Conservation (phyloP, 2,888 invertebrate genomes). For the Lochmaea capreae region DNA sequence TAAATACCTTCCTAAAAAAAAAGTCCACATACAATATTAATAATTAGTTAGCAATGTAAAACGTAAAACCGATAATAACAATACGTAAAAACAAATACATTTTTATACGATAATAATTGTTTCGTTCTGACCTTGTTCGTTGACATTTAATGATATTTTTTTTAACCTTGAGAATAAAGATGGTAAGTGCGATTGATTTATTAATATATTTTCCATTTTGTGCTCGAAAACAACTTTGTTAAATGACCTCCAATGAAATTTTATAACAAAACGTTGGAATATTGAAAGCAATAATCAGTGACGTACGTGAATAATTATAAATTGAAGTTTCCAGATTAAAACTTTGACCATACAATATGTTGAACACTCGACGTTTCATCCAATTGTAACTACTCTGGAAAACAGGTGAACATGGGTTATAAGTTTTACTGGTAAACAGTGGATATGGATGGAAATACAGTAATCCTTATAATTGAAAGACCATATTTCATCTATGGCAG, state of each 20-base stretch:
- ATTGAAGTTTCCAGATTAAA: neutral
- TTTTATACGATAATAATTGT: conserved; percentile 47
- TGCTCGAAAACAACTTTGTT: conserved; percentile 48
- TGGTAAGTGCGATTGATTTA: conserved; percentile 55
- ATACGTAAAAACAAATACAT: conserved; percentile 42
- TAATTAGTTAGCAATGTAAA: neutral
- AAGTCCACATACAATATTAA: neutral
- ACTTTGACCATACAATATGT: neutral
- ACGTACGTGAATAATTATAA: neutral
- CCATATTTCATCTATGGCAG: too few species aligned
- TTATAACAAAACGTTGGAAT: conserved; percentile 38
- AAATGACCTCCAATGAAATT: conserved; percentile 50
- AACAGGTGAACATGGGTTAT: too few species aligned
- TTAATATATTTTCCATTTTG: conserved; percentile 54
- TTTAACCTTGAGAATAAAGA: conserved; percentile 56
- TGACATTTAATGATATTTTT: conserved; percentile 56
- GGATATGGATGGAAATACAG: too few species aligned
- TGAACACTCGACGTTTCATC: neutral
- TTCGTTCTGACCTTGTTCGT: conserved; percentile 54
- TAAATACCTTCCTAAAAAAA: neutral
- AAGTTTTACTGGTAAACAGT: too few species aligned
- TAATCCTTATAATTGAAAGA: too few species aligned
- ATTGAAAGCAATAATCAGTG: conserved; percentile 23
- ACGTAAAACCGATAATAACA: conserved; percentile 27
- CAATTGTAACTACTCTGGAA: too few species aligned